Percentiles rank a stretch among this genome's conserved stretches.
These are phyloP conservation scores for Eupeodes corollae DNA, from an alignment of 1,140 invertebrate genomes.

Conservation along the genomic window DNA sequence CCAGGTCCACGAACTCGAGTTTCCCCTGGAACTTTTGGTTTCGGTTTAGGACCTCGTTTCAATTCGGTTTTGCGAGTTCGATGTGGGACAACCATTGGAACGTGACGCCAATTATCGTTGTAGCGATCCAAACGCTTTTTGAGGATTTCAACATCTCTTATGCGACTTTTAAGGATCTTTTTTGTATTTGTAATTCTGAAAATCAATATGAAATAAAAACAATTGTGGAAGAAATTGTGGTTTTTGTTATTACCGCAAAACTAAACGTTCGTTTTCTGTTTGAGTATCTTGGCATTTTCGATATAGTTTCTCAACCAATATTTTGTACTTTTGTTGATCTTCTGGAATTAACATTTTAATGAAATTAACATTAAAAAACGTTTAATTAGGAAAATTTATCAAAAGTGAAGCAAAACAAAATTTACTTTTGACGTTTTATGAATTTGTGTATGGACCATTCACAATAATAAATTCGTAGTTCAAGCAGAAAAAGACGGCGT, in stretches of 20 bases:
- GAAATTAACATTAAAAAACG: no score
- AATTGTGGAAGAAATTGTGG: not conserved
- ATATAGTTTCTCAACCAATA: conserved; percentile 25
- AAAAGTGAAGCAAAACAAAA: no score
- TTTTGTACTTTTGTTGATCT: conserved; percentile 19
- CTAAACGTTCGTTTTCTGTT: conserved; percentile 28
- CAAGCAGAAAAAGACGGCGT: no score
- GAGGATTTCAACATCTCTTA: conserved; percentile 22
- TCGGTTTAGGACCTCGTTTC: conserved; percentile 27
- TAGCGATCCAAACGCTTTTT: conserved; percentile 27
- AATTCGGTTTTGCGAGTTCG: conserved; percentile 31
- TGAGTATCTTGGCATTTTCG: conserved; percentile 26
- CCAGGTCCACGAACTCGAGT: not conserved
- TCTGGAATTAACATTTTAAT: conserved; percentile 15
- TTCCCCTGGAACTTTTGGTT: conserved; percentile 13
- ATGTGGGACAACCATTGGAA: conserved; percentile 28
- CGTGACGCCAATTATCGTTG: conserved; percentile 26
- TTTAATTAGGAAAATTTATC: no score
- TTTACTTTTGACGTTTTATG: no score
- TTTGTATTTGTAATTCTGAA: conserved; percentile 27
- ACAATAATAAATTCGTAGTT: no score
- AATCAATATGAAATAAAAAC: not conserved
- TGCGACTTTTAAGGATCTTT: conserved; percentile 21
- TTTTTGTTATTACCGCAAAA: conserved; percentile 18
- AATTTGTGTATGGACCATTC: no score